phyloP scores from a whole-genome alignment of 2,797 vertebrate species.

The Phaenicophaeus curvirostris region DNA sequence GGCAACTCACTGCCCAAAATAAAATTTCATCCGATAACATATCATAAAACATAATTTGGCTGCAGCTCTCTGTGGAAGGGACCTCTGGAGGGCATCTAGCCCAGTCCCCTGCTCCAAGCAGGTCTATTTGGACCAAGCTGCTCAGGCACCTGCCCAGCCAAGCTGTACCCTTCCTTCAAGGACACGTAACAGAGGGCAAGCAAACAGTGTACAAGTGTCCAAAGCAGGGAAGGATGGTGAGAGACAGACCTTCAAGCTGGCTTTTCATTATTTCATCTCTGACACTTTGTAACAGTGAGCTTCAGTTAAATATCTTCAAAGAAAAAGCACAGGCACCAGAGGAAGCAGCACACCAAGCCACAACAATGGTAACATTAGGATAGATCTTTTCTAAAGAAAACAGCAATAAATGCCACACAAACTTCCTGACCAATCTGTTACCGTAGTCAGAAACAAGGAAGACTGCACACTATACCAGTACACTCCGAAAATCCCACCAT shows the following conservation, averaged over 20 bases:
- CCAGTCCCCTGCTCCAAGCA: background rate
- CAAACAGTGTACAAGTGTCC: background rate
- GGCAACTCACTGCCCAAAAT: background rate
- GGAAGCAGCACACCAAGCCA: background rate
- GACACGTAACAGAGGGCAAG: background rate
- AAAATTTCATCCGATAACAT: background rate
- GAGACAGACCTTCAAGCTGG: background rate
- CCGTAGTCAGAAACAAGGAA: background rate
- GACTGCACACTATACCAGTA: too few relatives aligned
- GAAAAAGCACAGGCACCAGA: background rate
- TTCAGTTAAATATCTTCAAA: background rate
- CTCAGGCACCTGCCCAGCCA: background rate
- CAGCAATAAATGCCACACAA: background rate
- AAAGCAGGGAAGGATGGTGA: background rate
- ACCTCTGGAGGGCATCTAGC: background rate
- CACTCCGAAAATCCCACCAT: background rate
- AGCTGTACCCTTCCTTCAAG: background rate
- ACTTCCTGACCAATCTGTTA: background rate
- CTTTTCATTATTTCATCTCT: background rate
- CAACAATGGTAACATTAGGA: accelerated
- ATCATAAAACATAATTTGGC: background rate
- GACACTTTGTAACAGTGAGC: background rate
- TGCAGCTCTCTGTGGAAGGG: background rate
- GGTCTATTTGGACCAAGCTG: background rate
- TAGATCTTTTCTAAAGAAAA: background rate